Percentiles rank a stretch among this genome's conserved stretches.
phyloP scores from a whole-genome alignment of 1,140 invertebrate genomes.

The Habropoda laboriosa region DNA sequence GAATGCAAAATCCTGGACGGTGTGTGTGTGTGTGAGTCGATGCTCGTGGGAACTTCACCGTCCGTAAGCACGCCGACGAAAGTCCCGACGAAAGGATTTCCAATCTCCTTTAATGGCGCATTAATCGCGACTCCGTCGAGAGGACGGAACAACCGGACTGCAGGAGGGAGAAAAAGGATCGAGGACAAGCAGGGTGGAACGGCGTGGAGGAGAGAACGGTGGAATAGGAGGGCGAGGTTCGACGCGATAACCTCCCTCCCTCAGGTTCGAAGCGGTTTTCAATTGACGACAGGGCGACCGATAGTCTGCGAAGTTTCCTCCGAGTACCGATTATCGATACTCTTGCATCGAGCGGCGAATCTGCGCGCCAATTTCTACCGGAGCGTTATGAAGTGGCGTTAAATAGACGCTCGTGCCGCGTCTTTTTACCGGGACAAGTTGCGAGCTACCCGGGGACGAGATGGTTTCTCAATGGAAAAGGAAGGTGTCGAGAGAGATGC shows the following conservation, averaged over 20 bases:
- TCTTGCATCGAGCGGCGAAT: conserved; percentile 38
- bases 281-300: conserved; percentile 57
- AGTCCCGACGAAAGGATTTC: conserved; percentile 69
- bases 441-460: not conserved
- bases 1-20: conserved; percentile 66
- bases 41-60: conserved; percentile 54
- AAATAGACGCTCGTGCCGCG: conserved; percentile 16
- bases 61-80: conserved; percentile 53
- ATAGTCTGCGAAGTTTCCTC: conserved; percentile 58
- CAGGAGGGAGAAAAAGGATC: conserved; percentile 17
- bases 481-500: not conserved
- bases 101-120: conserved; percentile 71
- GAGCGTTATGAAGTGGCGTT: conserved; percentile 28
- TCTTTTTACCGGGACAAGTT: not conserved
- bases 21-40: conserved; percentile 16
- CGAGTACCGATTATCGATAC: conserved; percentile 63
- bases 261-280: conserved; percentile 59
- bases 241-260: conserved; percentile 60
- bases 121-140: conserved; percentile 61
- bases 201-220: conserved; percentile 33
- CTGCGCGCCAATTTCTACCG: conserved; percentile 20
- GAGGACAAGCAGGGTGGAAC: conserved; percentile 6
- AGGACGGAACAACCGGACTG: not conserved
- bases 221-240: conserved; percentile 11
- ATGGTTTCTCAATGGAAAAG: no score